A percentile compares a stretch with the other conserved stretches of the same genome.
These are phyloP conservation scores for Ovis canadensis DNA, from an alignment of 2,113 vertebrate species.

Conservation along the genomic window DNA sequence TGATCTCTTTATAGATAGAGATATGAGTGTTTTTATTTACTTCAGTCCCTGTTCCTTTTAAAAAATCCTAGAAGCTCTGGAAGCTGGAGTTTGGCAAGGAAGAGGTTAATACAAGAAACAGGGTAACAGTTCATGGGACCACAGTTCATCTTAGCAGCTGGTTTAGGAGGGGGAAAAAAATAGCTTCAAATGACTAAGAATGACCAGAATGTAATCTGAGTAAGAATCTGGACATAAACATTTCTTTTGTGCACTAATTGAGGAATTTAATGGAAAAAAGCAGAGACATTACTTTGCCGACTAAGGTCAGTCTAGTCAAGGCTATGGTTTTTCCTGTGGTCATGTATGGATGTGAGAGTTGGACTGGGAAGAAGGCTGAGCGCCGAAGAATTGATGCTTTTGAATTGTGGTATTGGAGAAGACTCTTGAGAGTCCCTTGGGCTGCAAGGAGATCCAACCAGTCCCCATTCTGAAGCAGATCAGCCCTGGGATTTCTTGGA, in stretches of 20 bases:
- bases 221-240: background rate
- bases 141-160: background rate
- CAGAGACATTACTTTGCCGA: too few species aligned
- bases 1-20: background rate
- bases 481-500: too few species aligned
- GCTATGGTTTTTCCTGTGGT: too few species aligned
- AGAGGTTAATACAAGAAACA: background rate
- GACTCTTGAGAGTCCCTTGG: too few species aligned
- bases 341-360: too few species aligned
- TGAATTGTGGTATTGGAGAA: too few species aligned
- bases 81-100: background rate
- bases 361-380: too few species aligned
- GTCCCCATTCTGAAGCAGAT: too few species aligned
- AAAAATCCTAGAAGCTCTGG: background rate
- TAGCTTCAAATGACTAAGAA: conserved; percentile 19
- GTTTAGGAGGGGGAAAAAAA: background rate
- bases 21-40: background rate
- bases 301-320: too few species aligned
- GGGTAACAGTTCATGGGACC: background rate
- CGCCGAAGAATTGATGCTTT: too few species aligned
- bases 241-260: conserved; percentile 31
- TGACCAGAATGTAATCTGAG: background rate
- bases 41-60: background rate
- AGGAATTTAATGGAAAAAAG: conserved; percentile 7
- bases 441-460: too few species aligned